Evolutionary conservation across 1,140 invertebrate genomes (phyloP), one percentile per base, ranked within the genome.

Genomic region (Trachelipus rathkii): DNA sequence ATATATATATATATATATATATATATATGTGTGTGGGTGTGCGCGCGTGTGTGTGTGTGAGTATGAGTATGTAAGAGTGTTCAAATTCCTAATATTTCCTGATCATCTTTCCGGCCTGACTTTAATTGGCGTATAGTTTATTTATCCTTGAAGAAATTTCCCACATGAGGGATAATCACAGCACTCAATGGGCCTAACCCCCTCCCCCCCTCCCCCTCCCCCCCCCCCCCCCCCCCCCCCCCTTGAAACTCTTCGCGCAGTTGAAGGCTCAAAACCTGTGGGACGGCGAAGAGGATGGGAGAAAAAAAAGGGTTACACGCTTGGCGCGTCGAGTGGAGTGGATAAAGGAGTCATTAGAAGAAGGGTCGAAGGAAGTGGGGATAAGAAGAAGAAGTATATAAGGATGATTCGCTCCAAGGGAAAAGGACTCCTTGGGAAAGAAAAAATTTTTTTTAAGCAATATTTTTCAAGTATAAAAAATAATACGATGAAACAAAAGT

Each of bases 291-390:
- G 50, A 44, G 53, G 8, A 13, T 66, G 50, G 10, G 50, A 60
- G 13, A 11, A 21, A 21, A 46, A 43, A 7, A n/a, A 23, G 24
- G 50, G 19, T n/a, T 53, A n/a, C 33, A 33, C 33, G 33, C 33
- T 33, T 33, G 33, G 6, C 33, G 33, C 33, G 13, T 24, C 15
- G 45, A 15, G 70, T 19, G 67, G 23, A 69, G 45, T 15, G 13
- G 75, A 21, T 50, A 33, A 24, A 50, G 19, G 43, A 50, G 81
- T 82, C 33, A 33, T 33, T 33, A 3, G 33, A 81, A 75, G 79
- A 79, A 80, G 79, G 77, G 79, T 80, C 80, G 75, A 69, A 50
- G 69, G 69, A 68, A 66, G 70, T 70, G 71, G 70, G 53, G 50
- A 60, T 13, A 60, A 19, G 50, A 19, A 60, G n/a, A n/a, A n/a